Base-by-base conservation (phyloP, 2,797 vertebrate genomes). In the Cercopithecus hamlyni region DNA sequence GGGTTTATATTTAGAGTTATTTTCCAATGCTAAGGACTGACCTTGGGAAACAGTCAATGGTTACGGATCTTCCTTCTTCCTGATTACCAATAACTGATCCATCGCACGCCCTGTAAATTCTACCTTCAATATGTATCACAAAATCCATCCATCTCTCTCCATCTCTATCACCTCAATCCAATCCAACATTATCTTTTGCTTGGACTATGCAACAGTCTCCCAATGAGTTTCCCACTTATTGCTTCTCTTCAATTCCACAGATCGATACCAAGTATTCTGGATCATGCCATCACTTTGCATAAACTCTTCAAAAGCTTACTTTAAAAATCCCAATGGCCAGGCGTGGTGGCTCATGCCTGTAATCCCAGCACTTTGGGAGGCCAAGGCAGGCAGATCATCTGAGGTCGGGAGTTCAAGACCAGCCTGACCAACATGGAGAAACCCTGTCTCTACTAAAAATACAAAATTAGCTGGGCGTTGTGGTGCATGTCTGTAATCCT, bases 291-390 rank as follows among this genome's bases (percentile, higher is more conserved):
- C 90, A 7, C 55, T 82, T n/a, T 72, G 77, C 77, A 45, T 93
- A 95, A 95, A 83, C 14, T 36, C 36, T 72, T 85, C 50, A 85
- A 84, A 82, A 84, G 43, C 4, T 64, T 94, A 90, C 55, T 91
- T 88, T 14, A 57, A 90, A 92, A 90, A 90, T 72, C 13, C 73
- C 84, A 67, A 33, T 55, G 52, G 52, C 61, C 33, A 15, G 61
- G 17, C 17, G 33, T n/a, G 17, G 61, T n/a, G 7, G 61, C 30
- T 67, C 61, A n/a, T 64, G 30, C 61, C 61, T 64, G 15, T n/a
- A 64, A 64, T 64, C 61, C 30, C 61, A 67, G 33, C 30, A 67
- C 61, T 67, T 67, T 67, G 30, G 33, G 61, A 67, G 61, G 33
- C 33, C 61, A 67, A 67, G 15, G 15, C 48, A 50, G 48, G 48